These are phyloP conservation scores for Saimiri boliviensis DNA, from an alignment of 2,113 vertebrate genomes.

Conservation along the genomic window DNA sequence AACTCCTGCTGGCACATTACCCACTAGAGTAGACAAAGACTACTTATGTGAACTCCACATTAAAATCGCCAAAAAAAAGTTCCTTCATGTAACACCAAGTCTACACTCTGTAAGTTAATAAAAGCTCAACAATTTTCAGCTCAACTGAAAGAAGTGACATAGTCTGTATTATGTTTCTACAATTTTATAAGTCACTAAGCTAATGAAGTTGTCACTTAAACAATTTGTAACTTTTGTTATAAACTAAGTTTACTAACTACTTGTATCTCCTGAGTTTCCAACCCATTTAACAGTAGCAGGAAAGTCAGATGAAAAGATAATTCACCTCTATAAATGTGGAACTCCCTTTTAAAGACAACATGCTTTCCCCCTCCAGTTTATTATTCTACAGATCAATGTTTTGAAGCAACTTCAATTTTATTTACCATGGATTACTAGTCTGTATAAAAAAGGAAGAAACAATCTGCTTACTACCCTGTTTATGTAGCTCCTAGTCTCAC, in stretches of 20 bases:
- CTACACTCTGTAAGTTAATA: conserved; percentile 29
- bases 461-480: neutral
- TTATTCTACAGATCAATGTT: conserved; percentile 59
- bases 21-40: conserved; percentile 62
- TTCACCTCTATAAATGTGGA: conserved; percentile 46
- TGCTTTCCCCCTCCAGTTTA: conserved; percentile 48
- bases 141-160: conserved; percentile 28
- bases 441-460: neutral
- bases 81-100: conserved; percentile 45
- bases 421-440: neutral
- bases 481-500: neutral
- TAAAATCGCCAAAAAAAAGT: conserved; percentile 67
- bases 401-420: conserved; percentile 50
- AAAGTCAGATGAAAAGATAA: conserved; percentile 57
- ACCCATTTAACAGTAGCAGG: neutral
- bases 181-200: conserved; percentile 59
- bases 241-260: conserved; percentile 49
- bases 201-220: conserved; percentile 40
- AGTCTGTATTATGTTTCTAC: conserved; percentile 16
- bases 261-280: conserved; percentile 20
- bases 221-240: conserved; percentile 54
- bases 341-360: conserved; percentile 48
- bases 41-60: conserved; percentile 57
- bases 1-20: conserved; percentile 73
- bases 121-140: conserved; percentile 47